Evolutionary conservation across 1,140 invertebrate species (phyloP).

Genomic region (Dendrolimus kikuchii): DNA sequence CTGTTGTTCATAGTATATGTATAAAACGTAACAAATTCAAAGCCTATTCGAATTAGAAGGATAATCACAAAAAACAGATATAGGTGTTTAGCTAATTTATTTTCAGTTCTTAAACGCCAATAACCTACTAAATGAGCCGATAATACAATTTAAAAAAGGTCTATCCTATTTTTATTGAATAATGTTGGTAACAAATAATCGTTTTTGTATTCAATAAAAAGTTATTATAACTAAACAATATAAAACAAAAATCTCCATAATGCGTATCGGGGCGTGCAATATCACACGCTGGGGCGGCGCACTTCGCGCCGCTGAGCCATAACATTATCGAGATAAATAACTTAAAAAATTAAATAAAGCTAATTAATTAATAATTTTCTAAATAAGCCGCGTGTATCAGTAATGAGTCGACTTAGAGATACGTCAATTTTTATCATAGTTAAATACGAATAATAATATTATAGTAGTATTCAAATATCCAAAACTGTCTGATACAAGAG

Average conservation of each 20-base stretch:
- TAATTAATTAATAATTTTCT: slow-evolving; percentile 52
- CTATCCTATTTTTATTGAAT: slow-evolving; percentile 68
- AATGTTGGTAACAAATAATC: slow-evolving; percentile 70
- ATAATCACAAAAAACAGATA: slow-evolving; percentile 28
- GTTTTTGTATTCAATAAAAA: slow-evolving; percentile 66
- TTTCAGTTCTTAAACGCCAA: slow-evolving; percentile 72
- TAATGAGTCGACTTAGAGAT: slow-evolving; percentile 33
- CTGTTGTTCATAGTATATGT: too few relatives aligned
- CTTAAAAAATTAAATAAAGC: slow-evolving; percentile 64
- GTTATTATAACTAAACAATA: slow-evolving; percentile 50
- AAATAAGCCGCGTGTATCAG: slow-evolving; percentile 50
- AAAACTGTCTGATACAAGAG: slow-evolving; percentile 42
- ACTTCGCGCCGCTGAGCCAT: slow-evolving; percentile 5
- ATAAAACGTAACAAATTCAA: too few relatives aligned
- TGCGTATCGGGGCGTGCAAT: slow-evolving; percentile 11
- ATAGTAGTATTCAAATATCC: slow-evolving; percentile 16
- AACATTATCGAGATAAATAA: slow-evolving; percentile 55
- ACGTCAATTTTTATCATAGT: slow-evolving; percentile 14
- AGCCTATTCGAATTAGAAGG: too few relatives aligned
- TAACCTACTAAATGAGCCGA: slow-evolving; percentile 70
- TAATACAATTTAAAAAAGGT: slow-evolving; percentile 71
- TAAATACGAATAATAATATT: slow-evolving; percentile 25
- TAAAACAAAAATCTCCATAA: slow-evolving; percentile 60
- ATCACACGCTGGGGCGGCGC: slow-evolving; percentile 3
- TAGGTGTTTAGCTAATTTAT: slow-evolving; percentile 70